Conservation (phyloP, 1,140 invertebrate species). For the Drosophila nebulosa region DNA sequence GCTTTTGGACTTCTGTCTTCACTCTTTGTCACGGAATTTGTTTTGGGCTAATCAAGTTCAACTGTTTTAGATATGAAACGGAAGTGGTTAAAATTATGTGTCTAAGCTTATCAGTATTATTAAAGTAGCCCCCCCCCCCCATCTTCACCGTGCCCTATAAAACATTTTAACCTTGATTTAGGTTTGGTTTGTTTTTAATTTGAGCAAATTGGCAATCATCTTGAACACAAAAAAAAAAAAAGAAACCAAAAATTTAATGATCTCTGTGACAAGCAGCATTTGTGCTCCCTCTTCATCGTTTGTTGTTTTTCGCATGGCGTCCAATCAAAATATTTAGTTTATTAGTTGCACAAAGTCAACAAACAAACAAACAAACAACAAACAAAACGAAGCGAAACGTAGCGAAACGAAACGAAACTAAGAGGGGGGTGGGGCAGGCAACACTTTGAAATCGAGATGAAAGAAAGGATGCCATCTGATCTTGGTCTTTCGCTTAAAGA, state of each 20-base stretch:
- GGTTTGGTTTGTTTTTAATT: constrained; percentile 39
- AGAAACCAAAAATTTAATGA: constrained; percentile 46
- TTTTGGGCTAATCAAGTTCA: constrained; percentile 50
- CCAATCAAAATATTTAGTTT: constrained; percentile 76
- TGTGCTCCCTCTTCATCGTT: constrained; percentile 15
- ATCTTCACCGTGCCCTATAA: background rate
- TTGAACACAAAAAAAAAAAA: constrained; percentile 34
- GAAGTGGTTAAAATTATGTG: constrained; percentile 5
- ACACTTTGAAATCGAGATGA: constrained; percentile 2
- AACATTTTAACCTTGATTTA: constrained; percentile 51
- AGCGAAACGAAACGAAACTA: too few relatives aligned
- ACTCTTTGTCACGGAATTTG: too few relatives aligned
- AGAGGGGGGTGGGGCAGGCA: constrained; percentile 2
- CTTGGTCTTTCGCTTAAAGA: constrained; percentile 2
- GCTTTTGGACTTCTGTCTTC: too few relatives aligned
- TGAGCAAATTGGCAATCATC: constrained; percentile 65
- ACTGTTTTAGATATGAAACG: constrained; percentile 20
- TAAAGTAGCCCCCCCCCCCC: background rate
- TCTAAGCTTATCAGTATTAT: constrained; percentile 38
- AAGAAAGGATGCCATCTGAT: constrained; percentile 1
- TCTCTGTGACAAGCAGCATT: constrained; percentile 32
- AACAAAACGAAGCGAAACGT: background rate
- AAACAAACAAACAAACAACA: constrained; percentile 50
- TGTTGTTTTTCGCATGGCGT: constrained; percentile 15
- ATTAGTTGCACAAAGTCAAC: constrained; percentile 64